Base-by-base conservation (phyloP, 2,113 vertebrate genomes). In the Hemicordylus capensis region DNA sequence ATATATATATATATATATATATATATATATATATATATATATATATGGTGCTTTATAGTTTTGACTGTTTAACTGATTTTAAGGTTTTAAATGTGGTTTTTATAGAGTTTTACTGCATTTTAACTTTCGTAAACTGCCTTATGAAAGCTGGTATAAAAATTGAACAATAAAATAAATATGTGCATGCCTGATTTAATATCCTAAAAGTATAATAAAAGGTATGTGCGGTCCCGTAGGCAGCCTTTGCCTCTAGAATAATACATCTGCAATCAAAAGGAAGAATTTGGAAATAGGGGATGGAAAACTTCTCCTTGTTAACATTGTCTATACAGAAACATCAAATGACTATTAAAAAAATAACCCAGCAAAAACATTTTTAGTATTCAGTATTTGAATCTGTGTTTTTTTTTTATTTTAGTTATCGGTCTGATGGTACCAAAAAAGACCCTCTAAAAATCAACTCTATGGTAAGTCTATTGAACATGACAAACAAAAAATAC, bases 371-470 rank as follows among this genome's bases (percentile, higher is more conserved):
- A 54, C 12, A 3, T 54, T 15, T 9, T 54, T 14, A 54, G 51
- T 12, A 54, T 17, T 17, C 4, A 54, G 17, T 19, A 81, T 70
- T 51, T 34, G 37, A 83, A 72, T 51, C 76, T 69, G 0, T 9
- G 56, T 87, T 85, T 91, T 51, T 91, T 2, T 80, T 95, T 76
- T 93, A 9, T 90, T 93, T 94, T 95, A 99, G 99, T 87, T 98
- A 98, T 95, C 97, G 93, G 54, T 98, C 98, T 83, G 98, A 99
- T 95, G 98, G 98, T 89, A 98, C 98, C 78, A 99, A 99, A 95
- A 99, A 99, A 92, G 98, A 99, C 9, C 97, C 98, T 67, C 94
- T 99, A 84, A 99, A 98, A 96, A 98, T 99, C 96, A 97, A 93
- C 96, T 99, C 98, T 94, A 99, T 99, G 98, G 98, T 98, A 94